Base-by-base conservation (phyloP, 23 tunicate genomes). In the Botrylloides violaceus region DNA sequence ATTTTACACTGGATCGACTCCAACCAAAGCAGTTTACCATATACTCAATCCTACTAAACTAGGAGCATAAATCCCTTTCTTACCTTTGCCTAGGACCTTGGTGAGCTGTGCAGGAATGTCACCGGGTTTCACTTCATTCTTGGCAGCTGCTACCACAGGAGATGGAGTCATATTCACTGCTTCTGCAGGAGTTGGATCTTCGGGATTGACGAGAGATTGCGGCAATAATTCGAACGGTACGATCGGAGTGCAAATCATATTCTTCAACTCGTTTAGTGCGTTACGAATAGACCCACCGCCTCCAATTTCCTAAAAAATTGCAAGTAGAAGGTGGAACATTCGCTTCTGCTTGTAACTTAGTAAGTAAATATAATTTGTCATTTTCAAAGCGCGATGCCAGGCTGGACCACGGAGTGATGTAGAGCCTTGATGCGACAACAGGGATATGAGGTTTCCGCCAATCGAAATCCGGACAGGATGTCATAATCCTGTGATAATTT, bases 61-160 rank as follows among this genome's bases (percentile, higher is more conserved):
- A 66, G 15, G 19, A 66, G 12, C 1, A 34, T 20, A 29, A 31
- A 32, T 25, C 0, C n/a, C 37, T 47, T n/a, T n/a, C 55, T 49
- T 37, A 80, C 91, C 86, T 92, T 92, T 92, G 7, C 92, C 92
- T 75, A 92, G 49, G 26, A 84, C 92, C 66, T 76, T 79, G 18
- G 98, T 92, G 65, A 56, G 84, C 27, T 66, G 87, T 1, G 83
- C 77, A 6, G 98, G 98, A 33, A 92, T 83, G 50, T 92, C 98
- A n/a, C 83, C 98, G 18, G 66, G 75, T 32, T 80, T 70, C 3
- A 77, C 65, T 57, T 90, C 90, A 30, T 75, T 81, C 56, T 71
- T 76, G 2, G 7, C 73, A 23, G 68, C 39, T 25, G 39, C 76
- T 27, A 59, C 39, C n/a, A 59, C 38, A 6, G 27, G 26, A 60